phyloP scores from a whole-genome alignment of 2,113 vertebrate species.

The Galemys pyrenaicus region DNA sequence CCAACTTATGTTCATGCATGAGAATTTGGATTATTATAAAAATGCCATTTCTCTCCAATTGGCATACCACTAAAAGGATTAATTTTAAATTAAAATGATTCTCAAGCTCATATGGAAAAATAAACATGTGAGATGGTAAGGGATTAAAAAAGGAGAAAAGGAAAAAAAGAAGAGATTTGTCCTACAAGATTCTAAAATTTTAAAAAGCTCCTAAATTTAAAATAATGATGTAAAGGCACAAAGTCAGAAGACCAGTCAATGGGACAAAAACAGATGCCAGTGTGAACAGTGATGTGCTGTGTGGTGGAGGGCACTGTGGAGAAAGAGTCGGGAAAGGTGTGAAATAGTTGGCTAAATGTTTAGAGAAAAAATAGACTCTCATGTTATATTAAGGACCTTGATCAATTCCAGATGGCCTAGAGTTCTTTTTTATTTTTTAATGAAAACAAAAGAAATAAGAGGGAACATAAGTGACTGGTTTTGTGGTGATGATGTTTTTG shows the following conservation, averaged over 20 bases:
- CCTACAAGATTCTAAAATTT: neutral
- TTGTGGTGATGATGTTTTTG: neutral
- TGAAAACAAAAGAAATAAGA: constrained; percentile 32
- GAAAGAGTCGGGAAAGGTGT: constrained; percentile 8
- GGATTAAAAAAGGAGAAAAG: neutral
- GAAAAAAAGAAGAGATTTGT: neutral
- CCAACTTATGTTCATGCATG: neutral
- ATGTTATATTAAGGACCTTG: neutral
- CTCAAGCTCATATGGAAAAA: constrained; percentile 28
- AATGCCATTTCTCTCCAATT: constrained; percentile 10
- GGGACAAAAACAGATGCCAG: neutral
- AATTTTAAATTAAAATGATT: neutral
- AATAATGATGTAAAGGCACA: neutral
- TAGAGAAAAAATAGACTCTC: constrained; percentile 20
- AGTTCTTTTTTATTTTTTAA: neutral
- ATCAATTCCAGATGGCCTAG: constrained; percentile 26
- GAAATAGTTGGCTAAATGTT: neutral
- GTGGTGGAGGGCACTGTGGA: neutral
- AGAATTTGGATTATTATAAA: neutral
- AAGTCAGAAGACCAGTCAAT: neutral
- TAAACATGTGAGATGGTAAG: neutral
- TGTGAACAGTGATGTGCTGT: neutral
- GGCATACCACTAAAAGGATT: neutral
- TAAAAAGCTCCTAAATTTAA: constrained; percentile 15
- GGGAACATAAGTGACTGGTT: neutral